Base-by-base conservation (phyloP, 2,797 vertebrate species). In the Lagorchestes hirsutus region DNA sequence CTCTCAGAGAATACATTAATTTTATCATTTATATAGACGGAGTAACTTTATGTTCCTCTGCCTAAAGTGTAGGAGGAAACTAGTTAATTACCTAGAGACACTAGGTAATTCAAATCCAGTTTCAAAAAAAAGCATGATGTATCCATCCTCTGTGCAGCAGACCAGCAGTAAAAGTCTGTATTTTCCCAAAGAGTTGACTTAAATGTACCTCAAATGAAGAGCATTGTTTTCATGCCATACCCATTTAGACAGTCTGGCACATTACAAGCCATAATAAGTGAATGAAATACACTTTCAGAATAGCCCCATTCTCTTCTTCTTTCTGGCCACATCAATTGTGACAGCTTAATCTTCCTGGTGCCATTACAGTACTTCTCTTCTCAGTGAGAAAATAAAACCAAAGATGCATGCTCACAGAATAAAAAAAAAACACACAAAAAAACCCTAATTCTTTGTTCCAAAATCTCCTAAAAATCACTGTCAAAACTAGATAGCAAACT, bases 221-320 rank as follows among this genome's bases (percentile, higher is more conserved):
- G 40, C 82, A 67, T 22, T 96, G 96, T 96, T 96, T 98, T 94
- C 94, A 90, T 93, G 91, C 92, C 91, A 74, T 29, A 56, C 91
- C 92, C 93, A 46, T 40, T 92, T 90, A 91, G 94, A 94, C 31
- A 55, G 93, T 4, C 5, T 82, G 93, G 52, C 1, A 24, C 34
- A 16, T 90, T 54, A 82, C 8, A 93, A 95, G 95, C 57, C 92
- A 67, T 24, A 93, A 24, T 34, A 90, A 96, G 0, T 94, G 94
- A 93, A 94, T n/a, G 54, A 55, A 96, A 67, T 27, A 3, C 46
- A 52, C 93, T 92, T 87, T 54, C 92, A 56, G 90, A 95, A 96
- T 59, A 50, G 29, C 93, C 92, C 92, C 90, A 18, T 46, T 57
- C 74, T 93, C 50, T 31, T 93, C 58, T 67, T 59, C 90, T 95